A percentile compares a stretch with the other conserved stretches of the same genome.
phyloP scores from a whole-genome alignment of 2,888 invertebrate species.

The Quadroppia sp. region DNA sequence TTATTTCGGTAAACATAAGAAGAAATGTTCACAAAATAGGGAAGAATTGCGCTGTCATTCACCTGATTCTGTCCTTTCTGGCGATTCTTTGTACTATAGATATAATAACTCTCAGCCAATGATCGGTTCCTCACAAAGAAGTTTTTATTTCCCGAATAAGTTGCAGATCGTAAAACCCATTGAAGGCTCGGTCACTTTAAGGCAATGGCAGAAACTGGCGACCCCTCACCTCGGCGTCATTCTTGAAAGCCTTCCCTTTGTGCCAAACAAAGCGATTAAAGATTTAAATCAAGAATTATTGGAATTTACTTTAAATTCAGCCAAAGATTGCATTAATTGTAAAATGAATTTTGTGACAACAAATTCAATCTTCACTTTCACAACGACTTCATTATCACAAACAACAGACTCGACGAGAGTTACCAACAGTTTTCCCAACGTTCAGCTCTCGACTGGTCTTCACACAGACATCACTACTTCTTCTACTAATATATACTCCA shows the following conservation, averaged over 20 bases:
- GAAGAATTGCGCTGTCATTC: slow-evolving; percentile 26
- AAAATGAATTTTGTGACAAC: slow-evolving; percentile 47
- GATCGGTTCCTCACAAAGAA: slow-evolving; percentile 42
- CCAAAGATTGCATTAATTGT: not conserved
- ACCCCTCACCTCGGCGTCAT: slow-evolving; percentile 80
- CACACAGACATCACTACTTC: not conserved
- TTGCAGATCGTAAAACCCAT: slow-evolving; percentile 79
- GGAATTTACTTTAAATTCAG: slow-evolving; percentile 15
- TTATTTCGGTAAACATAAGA: not conserved
- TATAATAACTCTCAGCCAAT: slow-evolving; percentile 40
- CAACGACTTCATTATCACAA: slow-evolving; percentile 45
- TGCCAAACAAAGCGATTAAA: slow-evolving; percentile 45
- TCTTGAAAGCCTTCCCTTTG: slow-evolving; percentile 59
- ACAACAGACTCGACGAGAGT: slow-evolving; percentile 41
- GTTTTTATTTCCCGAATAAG: slow-evolving; percentile 67
- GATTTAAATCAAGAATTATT: slow-evolving; percentile 28
- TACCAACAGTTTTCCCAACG: slow-evolving; percentile 39
- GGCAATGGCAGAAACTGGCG: slow-evolving; percentile 91
- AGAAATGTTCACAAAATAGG: not conserved
- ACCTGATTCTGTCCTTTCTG: slow-evolving; percentile 42
- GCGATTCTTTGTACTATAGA: slow-evolving; percentile 37
- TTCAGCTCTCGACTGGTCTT: slow-evolving; percentile 41
- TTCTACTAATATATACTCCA: not conserved
- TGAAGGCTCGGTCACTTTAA: slow-evolving; percentile 86
- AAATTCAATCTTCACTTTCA: slow-evolving; percentile 47